Evolutionary conservation across 1,140 invertebrate genomes (phyloP).

Genomic region (Lineus longissimus): DNA sequence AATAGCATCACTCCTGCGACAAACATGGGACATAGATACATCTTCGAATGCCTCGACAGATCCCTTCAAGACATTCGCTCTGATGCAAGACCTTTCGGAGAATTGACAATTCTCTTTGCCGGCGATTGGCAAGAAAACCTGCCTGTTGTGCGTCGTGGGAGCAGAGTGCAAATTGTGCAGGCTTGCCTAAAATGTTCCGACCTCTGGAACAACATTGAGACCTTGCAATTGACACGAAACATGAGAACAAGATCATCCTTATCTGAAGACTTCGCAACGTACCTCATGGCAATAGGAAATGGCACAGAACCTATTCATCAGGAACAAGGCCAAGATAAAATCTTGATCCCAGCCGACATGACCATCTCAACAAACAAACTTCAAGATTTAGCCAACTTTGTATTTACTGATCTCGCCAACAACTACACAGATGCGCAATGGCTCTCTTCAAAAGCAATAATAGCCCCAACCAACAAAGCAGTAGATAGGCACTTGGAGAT

Average conservation of each 20-base stretch:
- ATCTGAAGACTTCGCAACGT: not conserved
- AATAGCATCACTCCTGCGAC: not conserved
- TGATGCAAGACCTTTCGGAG: not conserved
- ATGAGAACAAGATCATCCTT: not conserved
- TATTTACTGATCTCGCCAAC: not conserved
- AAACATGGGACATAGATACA: not conserved
- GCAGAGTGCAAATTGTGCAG: not conserved
- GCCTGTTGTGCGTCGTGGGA: not conserved
- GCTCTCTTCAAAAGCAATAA: not conserved
- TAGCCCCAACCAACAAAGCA: slow-evolving; percentile 14
- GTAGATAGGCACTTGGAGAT: no score
- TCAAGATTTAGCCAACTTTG: not conserved
- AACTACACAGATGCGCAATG: not conserved
- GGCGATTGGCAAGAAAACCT: not conserved
- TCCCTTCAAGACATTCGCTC: not conserved
- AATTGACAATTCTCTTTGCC: not conserved
- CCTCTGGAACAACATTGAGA: not conserved
- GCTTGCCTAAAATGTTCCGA: not conserved
- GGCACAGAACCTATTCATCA: not conserved
- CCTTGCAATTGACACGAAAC: not conserved
- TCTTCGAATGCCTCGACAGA: not conserved
- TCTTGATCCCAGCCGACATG: not conserved
- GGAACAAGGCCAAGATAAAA: not conserved
- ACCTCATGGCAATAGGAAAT: not conserved
- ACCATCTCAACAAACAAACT: not conserved